These are phyloP conservation scores for Pseudomyrmex dendroicus DNA, from an alignment of 1,140 invertebrate species.

Conservation along the genomic window DNA sequence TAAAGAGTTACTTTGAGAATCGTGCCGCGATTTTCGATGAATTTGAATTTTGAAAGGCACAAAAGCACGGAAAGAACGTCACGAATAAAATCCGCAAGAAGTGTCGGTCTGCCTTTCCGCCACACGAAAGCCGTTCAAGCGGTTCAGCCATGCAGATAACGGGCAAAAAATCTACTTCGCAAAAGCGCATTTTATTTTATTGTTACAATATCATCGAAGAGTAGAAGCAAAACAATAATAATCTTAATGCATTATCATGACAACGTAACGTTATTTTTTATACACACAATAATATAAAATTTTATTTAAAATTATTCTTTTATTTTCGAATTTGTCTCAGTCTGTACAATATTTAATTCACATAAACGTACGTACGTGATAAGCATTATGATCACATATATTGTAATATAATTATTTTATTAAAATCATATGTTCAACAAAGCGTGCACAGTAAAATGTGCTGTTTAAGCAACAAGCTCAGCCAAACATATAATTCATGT, in stretches of 20 bases:
- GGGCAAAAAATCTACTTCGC: not conserved
- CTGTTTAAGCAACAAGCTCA: not conserved
- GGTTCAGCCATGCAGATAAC: conserved; percentile 5
- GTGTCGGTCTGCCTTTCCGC: conserved; percentile 5
- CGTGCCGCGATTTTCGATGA: not conserved
- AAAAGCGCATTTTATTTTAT: not conserved
- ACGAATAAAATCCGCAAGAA: not conserved
- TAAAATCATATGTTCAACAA: not conserved
- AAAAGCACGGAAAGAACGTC: not conserved
- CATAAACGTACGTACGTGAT: not conserved
- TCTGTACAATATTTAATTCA: conserved; percentile 1
- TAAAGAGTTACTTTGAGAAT: not conserved
- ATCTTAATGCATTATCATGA: not conserved
- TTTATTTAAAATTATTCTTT: conserved; percentile 3
- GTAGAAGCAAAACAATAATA: not conserved
- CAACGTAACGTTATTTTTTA: not conserved
- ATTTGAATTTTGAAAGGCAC: not conserved
- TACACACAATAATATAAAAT: not conserved
- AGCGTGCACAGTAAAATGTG: not conserved
- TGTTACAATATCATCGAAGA: not conserved
- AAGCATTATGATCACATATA: conserved; percentile 26
- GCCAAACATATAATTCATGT: not conserved
- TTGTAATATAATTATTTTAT: conserved; percentile 1
- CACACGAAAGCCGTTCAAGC: conserved; percentile 21
- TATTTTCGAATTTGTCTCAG: not conserved